These are phyloP conservation scores for Desoria tigrina DNA, from an alignment of 2,888 invertebrate genomes.

Conservation along the genomic window DNA sequence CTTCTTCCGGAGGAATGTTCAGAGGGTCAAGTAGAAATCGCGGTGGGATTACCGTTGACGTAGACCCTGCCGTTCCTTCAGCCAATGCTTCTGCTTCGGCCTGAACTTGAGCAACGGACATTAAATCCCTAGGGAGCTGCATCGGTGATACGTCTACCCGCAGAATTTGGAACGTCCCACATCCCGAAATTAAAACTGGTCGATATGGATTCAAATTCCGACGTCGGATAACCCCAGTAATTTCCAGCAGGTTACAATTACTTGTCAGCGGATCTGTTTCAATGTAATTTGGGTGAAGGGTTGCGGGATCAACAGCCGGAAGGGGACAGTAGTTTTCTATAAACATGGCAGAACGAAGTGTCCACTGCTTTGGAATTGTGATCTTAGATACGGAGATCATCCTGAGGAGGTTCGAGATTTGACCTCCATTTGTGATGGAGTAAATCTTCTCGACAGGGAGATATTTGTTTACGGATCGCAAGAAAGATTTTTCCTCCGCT, in stretches of 20 bases:
- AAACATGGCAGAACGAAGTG: conserved; percentile 42
- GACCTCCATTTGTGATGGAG: conserved; percentile 78
- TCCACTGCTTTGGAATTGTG: conserved; percentile 45
- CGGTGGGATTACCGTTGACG: conserved; percentile 29
- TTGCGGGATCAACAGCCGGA: conserved; percentile 20
- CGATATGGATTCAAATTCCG: conserved; percentile 81
- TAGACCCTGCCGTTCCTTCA: conserved; percentile 48
- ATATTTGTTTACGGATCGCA: conserved; percentile 38
- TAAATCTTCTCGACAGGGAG: conserved; percentile 68
- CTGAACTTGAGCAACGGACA: conserved; percentile 18
- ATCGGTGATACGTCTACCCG: conserved; percentile 62
- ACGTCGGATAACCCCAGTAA: conserved; percentile 86
- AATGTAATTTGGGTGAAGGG: conserved; percentile 32
- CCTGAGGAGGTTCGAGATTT: conserved; percentile 45
- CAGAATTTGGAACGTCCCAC: conserved; percentile 89
- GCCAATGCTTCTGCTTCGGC: conserved; percentile 39
- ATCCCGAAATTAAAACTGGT: conserved; percentile 85
- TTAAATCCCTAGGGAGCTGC: conserved; percentile 60
- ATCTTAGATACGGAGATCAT: conserved; percentile 48
- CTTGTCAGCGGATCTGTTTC: background rate
- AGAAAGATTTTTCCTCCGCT: conserved; percentile 57
- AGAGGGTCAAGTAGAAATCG: conserved; percentile 46
- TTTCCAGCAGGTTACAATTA: conserved; percentile 61
- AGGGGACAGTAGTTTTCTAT: conserved; percentile 37
- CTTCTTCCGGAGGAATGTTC: conserved; percentile 72